A percentile compares a stretch with the other conserved stretches of the same genome.
Evolutionary conservation across 2,888 invertebrate species (phyloP).

Genomic region (Morpho achilles): DNA sequence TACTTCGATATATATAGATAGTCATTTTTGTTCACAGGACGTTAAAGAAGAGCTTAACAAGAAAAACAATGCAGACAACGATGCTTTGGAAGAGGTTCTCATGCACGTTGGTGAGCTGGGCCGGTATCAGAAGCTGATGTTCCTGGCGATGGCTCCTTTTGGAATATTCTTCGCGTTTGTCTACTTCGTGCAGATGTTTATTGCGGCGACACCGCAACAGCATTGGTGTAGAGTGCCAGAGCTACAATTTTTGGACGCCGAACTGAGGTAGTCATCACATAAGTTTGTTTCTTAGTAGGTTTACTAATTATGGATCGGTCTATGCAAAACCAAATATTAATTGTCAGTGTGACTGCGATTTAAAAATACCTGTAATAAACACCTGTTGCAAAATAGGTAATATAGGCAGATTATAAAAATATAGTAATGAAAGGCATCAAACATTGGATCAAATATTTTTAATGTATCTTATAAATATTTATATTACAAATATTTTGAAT

Average conservation of each 20-base stretch:
- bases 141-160: conserved; percentile 58
- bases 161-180: conserved; percentile 63
- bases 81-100: conserved; percentile 53
- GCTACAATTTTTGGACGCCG: conserved; percentile 45
- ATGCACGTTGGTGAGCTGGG: conserved; percentile 61
- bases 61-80: conserved; percentile 36
- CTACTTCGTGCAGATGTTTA: conserved; percentile 69
- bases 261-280: conserved; percentile 45
- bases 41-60: conserved; percentile 37
- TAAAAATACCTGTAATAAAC: too few relatives aligned
- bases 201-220: conserved; percentile 57
- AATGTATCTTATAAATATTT: too few relatives aligned
- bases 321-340: too few relatives aligned
- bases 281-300: too few relatives aligned
- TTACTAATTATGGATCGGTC: too few relatives aligned
- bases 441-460: too few relatives aligned
- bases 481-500: too few relatives aligned
- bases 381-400: too few relatives aligned
- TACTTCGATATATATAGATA: too few relatives aligned
- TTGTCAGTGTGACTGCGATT: too few relatives aligned
- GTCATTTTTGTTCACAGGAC: conserved; percentile 6
- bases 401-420: too few relatives aligned
- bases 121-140: conserved; percentile 58
- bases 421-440: too few relatives aligned
- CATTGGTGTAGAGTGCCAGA: conserved; percentile 66